These are phyloP conservation scores for Coregonus sp. DNA, from an alignment of 2,797 vertebrate species.

Conservation along the genomic window DNA sequence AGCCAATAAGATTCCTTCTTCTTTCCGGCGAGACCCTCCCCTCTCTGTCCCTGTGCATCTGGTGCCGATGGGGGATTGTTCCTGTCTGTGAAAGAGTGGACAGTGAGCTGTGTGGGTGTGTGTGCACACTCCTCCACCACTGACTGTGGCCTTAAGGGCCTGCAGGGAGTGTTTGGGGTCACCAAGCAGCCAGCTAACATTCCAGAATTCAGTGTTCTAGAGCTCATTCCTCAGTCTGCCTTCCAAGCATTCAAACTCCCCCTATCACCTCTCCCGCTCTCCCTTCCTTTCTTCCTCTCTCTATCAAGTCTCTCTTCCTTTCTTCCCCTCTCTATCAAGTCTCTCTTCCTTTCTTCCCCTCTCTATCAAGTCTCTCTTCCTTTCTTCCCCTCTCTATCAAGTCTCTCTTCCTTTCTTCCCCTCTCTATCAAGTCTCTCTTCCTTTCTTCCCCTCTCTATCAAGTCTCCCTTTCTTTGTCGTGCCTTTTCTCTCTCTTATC, in stretches of 20 bases:
- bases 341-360: too few relatives aligned
- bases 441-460: too few relatives aligned
- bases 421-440: neutral
- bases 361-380: neutral
- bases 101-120: conserved; percentile 27
- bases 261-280: too few relatives aligned
- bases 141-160: conserved; percentile 45
- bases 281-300: too few relatives aligned
- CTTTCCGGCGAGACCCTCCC: conserved; percentile 34
- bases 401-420: too few relatives aligned
- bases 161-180: conserved; percentile 42
- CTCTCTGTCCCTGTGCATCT: conserved; percentile 43
- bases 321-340: neutral
- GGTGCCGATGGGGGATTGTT: conserved; percentile 19
- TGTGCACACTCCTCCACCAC: conserved; percentile 20
- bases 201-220: conserved; percentile 29
- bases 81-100: conserved; percentile 43
- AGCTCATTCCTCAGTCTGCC: neutral
- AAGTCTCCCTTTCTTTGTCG: too few relatives aligned
- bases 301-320: too few relatives aligned
- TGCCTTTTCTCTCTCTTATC: neutral
- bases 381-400: too few relatives aligned
- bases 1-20: conserved; percentile 70
- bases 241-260: too few relatives aligned
- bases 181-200: conserved; percentile 57